Evolutionary conservation across 2,797 vertebrate species (phyloP), one percentile per base, ranked within the genome.

Genomic region (Poecilia wingei): DNA sequence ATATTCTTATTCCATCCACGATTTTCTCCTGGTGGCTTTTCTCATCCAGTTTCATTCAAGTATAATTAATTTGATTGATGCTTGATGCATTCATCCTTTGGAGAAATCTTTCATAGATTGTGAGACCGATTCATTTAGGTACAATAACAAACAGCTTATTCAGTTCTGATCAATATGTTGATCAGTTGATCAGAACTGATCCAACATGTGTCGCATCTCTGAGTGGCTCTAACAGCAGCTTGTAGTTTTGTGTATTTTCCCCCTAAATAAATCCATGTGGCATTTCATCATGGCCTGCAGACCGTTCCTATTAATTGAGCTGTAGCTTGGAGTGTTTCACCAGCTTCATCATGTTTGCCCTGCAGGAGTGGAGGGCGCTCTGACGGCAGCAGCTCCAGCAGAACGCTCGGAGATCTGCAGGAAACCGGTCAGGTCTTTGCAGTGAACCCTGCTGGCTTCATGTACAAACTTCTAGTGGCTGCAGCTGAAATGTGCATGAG

Each of bases 371-470:
- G 64, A 82, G 86, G 55, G 39, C 47, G 3, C 79, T 78, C 1
- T 81, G 89, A 88, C 86, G 80, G 78, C 85, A 72, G 86, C 90
- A 88, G 86, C 41, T 14, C 43, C 87, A 80, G 79, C 84, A 25
- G 33, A 53, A 73, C 14, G n/a, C 33, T 39, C 18, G 22, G 33
- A 53, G 51, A 74, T n/a, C 82, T 84, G 86, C 86, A 92, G 90
- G 92, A 95, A 93, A 86, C 87, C 74, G 31, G 84, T 49, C 79
- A 64, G 72, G 83, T 87, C 89, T 91, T 80, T 87, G 85, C 91
- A 92, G 77, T 95, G 94, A 95, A 92, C 93, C 91, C 68, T 45
- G 25, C 68, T 43, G 39, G 39, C 68, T 70, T 43, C 36, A 22
- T 41, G 64, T 88, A 87, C 82, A 55, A 83, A 81, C 78, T 89